Conservation (phyloP, 2,888 invertebrate genomes). For the Brassicogethes aeneus region DNA sequence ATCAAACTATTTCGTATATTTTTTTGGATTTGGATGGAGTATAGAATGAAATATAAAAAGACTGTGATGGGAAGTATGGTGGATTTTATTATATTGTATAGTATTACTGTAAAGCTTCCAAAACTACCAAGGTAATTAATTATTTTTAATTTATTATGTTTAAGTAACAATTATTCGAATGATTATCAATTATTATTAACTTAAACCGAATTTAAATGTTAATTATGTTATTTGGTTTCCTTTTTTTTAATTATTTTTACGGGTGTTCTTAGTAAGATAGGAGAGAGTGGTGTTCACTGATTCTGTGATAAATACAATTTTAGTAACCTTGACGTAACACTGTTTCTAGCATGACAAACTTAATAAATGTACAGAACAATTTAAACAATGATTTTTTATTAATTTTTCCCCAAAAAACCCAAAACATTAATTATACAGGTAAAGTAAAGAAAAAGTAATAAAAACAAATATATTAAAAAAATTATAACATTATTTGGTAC, state of each 20-base stretch:
- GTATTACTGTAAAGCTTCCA: constrained; percentile 28
- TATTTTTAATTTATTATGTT: constrained; percentile 14
- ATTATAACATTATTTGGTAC: constrained; percentile 79
- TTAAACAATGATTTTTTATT: constrained; percentile 4
- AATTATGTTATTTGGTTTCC: constrained; percentile 30
- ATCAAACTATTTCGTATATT: neutral
- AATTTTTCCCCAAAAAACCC: neutral
- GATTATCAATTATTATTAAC: constrained; percentile 9
- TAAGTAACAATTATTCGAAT: constrained; percentile 11
- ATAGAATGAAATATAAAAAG: constrained; percentile 14
- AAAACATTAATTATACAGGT: neutral
- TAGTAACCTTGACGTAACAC: constrained; percentile 42
- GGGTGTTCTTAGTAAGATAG: constrained; percentile 37
- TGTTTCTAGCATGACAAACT: constrained; percentile 43
- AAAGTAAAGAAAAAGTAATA: neutral
- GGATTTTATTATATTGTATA: constrained; percentile 21
- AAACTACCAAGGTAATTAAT: constrained; percentile 11
- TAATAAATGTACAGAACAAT: constrained; percentile 35
- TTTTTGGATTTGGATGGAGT: neutral
- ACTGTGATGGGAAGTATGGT: constrained; percentile 28
- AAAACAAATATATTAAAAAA: constrained; percentile 1
- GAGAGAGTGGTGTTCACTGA: constrained; percentile 40
- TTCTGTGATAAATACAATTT: constrained; percentile 44
- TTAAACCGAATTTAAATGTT: constrained; percentile 28
- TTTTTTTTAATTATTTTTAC: constrained; percentile 27